These are phyloP conservation scores for Cheilosia urbana DNA, from an alignment of 2,888 invertebrate species.

Conservation along the genomic window DNA sequence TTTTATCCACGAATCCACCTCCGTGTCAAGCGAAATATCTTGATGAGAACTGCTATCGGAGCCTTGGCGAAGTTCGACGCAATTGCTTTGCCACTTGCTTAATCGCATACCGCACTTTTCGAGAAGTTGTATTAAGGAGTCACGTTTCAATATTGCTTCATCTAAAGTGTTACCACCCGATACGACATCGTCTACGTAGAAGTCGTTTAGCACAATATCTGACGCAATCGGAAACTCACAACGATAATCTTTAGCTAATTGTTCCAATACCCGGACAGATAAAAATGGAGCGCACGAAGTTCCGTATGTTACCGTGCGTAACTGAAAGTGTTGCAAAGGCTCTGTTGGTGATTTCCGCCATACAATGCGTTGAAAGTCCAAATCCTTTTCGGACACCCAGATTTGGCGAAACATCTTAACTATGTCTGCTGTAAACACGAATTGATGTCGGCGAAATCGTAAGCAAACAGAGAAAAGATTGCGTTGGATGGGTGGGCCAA, in stretches of 20 bases:
- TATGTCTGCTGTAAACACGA: too few relatives aligned
- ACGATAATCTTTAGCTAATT: slow-evolving; percentile 1
- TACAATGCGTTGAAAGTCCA: slow-evolving; percentile 4
- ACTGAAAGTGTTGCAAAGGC: background rate
- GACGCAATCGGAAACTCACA: background rate
- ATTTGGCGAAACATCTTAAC: too few relatives aligned
- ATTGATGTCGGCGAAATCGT: slow-evolving; percentile 18
- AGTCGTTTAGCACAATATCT: too few relatives aligned
- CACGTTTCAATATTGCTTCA: background rate
- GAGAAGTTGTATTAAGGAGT: too few relatives aligned
- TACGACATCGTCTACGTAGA: background rate
- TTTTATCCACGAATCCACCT: too few relatives aligned
- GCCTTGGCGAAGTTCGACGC: slow-evolving; percentile 14
- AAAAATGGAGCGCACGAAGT: too few relatives aligned
- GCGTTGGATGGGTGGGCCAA: slow-evolving; percentile 1
- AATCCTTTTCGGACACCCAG: too few relatives aligned
- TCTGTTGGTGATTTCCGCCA: background rate
- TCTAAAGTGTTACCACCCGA: background rate
- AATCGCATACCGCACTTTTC: too few relatives aligned
- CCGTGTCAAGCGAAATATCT: too few relatives aligned
- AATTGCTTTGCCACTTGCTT: slow-evolving; percentile 12
- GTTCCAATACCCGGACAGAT: background rate
- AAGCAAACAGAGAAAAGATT: slow-evolving; percentile 14
- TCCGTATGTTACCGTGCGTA: too few relatives aligned
- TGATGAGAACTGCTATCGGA: background rate